Evolutionary conservation across 2,113 vertebrate genomes (phyloP).

Genomic region (Anthoscopus minutus): DNA sequence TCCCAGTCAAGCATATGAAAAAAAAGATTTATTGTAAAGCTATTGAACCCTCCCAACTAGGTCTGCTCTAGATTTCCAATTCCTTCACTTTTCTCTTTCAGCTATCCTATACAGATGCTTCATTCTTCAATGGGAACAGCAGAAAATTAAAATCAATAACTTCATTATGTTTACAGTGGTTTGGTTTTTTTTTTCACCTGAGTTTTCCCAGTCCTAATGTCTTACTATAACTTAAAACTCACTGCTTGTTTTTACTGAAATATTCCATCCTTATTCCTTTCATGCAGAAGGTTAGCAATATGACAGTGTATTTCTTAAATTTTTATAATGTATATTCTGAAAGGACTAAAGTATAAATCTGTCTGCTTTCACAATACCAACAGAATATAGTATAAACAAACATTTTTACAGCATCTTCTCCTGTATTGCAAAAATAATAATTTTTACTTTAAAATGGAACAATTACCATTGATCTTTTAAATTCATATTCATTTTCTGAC

Average conservation of each 20-base stretch:
- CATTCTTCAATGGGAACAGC: conserved; percentile 57
- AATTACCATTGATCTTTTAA: background rate
- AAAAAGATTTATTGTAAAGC: conserved; percentile 14
- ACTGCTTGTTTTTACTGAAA: background rate
- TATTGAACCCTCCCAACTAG: background rate
- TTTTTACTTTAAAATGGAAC: background rate
- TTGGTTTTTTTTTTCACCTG: conserved; percentile 46
- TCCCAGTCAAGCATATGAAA: background rate
- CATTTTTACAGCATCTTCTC: background rate
- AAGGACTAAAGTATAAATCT: background rate
- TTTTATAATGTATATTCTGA: background rate
- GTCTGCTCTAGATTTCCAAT: conserved; percentile 19
- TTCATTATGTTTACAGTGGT: conserved; percentile 79
- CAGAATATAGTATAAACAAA: background rate
- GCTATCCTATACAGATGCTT: background rate
- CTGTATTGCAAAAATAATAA: background rate
- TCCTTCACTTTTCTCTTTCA: background rate
- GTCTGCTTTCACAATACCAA: background rate
- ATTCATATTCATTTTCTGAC: background rate
- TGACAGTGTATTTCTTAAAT: background rate
- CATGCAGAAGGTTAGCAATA: background rate
- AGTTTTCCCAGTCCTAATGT: conserved; percentile 62
- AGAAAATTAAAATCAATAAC: conserved; percentile 88
- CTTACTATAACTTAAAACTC: conserved; percentile 34
- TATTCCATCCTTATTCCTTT: background rate